Conservation (phyloP, 2,888 invertebrate genomes). For the Sclerodermus sp. region DNA sequence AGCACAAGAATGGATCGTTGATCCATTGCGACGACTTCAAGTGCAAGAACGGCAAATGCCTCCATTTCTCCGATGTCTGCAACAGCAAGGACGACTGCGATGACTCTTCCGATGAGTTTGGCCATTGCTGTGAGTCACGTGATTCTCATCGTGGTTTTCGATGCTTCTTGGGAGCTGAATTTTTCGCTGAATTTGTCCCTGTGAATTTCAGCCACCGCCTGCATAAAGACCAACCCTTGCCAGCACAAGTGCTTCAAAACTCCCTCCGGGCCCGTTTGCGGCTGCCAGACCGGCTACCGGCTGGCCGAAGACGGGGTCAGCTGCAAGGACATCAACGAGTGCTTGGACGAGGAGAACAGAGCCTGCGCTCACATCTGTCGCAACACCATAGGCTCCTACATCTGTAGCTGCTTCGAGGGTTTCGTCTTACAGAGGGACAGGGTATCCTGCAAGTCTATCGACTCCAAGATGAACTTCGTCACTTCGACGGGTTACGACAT, state of each 20-base stretch:
- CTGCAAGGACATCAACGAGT: conserved; percentile 76
- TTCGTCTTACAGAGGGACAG: conserved; percentile 67
- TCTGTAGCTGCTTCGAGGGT: conserved; percentile 65
- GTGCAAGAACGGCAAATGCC: conserved; percentile 68
- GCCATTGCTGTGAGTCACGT: conserved; percentile 60
- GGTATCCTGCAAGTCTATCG: conserved; percentile 69
- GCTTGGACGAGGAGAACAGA: conserved; percentile 58
- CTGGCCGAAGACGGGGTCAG: conserved; percentile 60
- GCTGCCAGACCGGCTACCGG: conserved; percentile 65
- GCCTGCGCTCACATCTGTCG: conserved; percentile 70
- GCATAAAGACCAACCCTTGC: conserved; percentile 59
- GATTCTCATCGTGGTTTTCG: not conserved
- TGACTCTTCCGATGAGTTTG: conserved; percentile 73
- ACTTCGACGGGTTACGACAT: conserved; percentile 44
- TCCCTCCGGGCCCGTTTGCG: conserved; percentile 70
- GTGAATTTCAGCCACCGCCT: conserved; percentile 56
- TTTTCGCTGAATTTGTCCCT: not conserved
- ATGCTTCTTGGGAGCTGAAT: not conserved
- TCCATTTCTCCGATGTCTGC: conserved; percentile 68
- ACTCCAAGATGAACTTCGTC: conserved; percentile 47
- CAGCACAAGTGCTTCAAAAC: conserved; percentile 65
- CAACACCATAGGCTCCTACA: conserved; percentile 62
- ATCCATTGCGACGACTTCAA: conserved; percentile 57
- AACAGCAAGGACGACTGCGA: conserved; percentile 66
- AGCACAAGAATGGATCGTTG: not conserved